Conservation (phyloP, 2,797 vertebrate genomes). For the Acanthurus tractus region DNA sequence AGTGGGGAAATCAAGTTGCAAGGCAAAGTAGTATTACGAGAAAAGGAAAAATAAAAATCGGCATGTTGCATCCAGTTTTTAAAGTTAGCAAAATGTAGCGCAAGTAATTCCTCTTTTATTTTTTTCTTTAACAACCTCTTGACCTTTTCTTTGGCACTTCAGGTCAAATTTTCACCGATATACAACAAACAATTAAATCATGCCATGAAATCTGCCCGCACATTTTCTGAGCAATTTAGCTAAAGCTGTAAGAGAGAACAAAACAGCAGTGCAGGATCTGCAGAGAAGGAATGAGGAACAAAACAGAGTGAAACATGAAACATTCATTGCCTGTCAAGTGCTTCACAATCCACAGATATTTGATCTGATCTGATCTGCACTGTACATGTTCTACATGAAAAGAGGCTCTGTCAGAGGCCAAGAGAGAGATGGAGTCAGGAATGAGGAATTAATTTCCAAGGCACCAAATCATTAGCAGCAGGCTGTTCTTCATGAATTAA, state of each 20-base stretch:
- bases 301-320: conserved; percentile 18
- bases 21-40: background rate
- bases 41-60: background rate
- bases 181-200: background rate
- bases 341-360: conserved; percentile 14
- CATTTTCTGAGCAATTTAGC: background rate
- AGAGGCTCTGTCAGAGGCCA: conserved; percentile 38
- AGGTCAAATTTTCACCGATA: background rate
- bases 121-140: background rate
- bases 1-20: background rate
- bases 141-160: background rate
- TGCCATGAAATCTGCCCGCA: background rate
- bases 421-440: conserved; percentile 36
- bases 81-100: background rate
- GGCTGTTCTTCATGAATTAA: conserved; percentile 73
- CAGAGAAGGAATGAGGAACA: background rate
- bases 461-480: conserved; percentile 60
- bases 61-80: background rate
- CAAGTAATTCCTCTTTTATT: fast-evolving
- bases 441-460: conserved; percentile 50
- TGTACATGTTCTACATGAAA: conserved; percentile 31
- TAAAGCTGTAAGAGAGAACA: background rate
- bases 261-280: background rate
- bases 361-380: conserved; percentile 18
- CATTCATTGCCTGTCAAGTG: conserved; percentile 22